Evolutionary conservation across 2,888 invertebrate genomes (phyloP).

Genomic region (Lucinisca nassula): DNA sequence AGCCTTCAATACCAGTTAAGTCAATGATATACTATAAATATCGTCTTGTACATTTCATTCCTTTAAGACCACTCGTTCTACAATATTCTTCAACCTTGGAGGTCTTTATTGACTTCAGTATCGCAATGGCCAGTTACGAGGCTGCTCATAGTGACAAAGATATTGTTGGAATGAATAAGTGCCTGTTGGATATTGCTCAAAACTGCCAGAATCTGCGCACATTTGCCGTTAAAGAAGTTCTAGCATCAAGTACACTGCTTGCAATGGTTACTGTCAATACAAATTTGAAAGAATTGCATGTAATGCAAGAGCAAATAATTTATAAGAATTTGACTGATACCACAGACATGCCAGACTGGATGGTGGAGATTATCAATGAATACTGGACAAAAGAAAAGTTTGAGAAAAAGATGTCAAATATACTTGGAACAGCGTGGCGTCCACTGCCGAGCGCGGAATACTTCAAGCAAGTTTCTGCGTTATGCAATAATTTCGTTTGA

Average conservation of each 20-base stretch:
- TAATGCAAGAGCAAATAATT: conserved; percentile 67
- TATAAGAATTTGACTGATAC: conserved; percentile 52
- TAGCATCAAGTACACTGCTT: conserved; percentile 65
- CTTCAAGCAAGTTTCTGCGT: not conserved
- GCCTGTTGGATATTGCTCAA: conserved; percentile 56
- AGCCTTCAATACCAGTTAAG: conserved; percentile 68
- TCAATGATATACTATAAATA: conserved; percentile 64
- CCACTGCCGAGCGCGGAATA: conserved; percentile 40
- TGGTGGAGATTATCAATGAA: not conserved
- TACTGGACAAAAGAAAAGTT: conserved; percentile 36
- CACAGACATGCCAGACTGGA: not conserved
- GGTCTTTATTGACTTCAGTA: conserved; percentile 68
- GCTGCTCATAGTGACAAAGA: conserved; percentile 24
- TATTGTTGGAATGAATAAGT: conserved; percentile 41
- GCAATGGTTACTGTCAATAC: conserved; percentile 61
- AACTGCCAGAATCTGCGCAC: conserved; percentile 63
- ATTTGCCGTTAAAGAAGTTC: conserved; percentile 69
- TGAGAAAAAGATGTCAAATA: conserved; percentile 36
- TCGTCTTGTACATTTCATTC: conserved; percentile 53
- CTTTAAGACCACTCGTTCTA: conserved; percentile 39
- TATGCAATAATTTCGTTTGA: conserved; percentile 8
- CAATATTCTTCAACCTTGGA: conserved; percentile 63
- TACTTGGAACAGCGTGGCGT: conserved; percentile 41
- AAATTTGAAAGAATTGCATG: conserved; percentile 54
- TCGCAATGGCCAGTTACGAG: conserved; percentile 48